Base-by-base conservation (phyloP, 1,140 invertebrate genomes). In the Ostrea edulis region DNA sequence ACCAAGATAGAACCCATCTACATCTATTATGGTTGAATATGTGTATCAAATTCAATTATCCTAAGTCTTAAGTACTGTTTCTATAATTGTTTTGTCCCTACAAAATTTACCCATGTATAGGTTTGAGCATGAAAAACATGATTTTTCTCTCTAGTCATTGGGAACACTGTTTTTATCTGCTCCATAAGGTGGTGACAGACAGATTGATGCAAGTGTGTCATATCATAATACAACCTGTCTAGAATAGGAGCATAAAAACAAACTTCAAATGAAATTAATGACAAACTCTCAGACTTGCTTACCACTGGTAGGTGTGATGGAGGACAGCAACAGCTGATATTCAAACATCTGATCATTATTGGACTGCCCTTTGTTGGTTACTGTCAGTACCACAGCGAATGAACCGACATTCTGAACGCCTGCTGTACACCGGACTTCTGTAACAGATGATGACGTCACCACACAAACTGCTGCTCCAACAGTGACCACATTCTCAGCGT, bases 301-400 rank as follows among this genome's bases (percentile, higher is more conserved):
- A 93, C 93, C 93, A 84, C 86, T 77, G 54, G 84, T 82, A 5
- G 92, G 92, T 51, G 35, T 86, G 44, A 93, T 90, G 11, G 14
- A 55, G 12, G 88, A 85, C 0, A 86, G 25, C 11, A 68, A 65
- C 35, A 93, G 51, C 7, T 87, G 81, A 86, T 92, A 93, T 20
- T 90, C 91, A 87, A 93, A 92, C n/a, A 20, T 35, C 29, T 89
- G 77, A 82, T 91, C 87, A 81, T 86, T 86, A 35, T 90, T 91
- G 12, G 89, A 90, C 22, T 87, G 53, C 11, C 91, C 92, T 35
- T 84, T 87, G 35, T 88, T 65, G 25, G 29, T 17, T n/a, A 90
- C 91, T 52, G 89, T 82, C 3, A 93, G 92, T 14, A 88, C 12
- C 1, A 93, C 89, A 7, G 85, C 52, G 71, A 90, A 86, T 17